Conservation (phyloP, 2,888 invertebrate species). For the Rotaria magnacalcarata region DNA sequence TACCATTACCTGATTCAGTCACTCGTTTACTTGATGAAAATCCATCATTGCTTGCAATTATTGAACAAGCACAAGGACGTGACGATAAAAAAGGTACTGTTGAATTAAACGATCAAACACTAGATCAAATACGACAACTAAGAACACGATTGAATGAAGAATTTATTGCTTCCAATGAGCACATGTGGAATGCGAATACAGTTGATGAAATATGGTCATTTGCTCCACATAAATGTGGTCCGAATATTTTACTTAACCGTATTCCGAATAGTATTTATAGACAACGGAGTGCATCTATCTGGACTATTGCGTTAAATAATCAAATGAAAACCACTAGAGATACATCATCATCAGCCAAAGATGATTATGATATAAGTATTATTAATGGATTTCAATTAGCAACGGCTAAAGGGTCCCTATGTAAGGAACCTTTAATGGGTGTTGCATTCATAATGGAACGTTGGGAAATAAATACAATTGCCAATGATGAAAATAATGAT, state of each 20-base stretch:
- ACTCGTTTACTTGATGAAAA: constrained; percentile 71
- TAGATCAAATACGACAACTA: constrained; percentile 54
- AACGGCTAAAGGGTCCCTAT: constrained; percentile 81
- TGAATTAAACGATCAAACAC: constrained; percentile 48
- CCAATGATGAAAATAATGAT: constrained; percentile 38
- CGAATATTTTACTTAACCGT: constrained; percentile 81
- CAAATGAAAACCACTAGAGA: background rate
- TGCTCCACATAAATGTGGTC: constrained; percentile 80
- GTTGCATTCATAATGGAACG: constrained; percentile 75
- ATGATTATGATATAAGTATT: constrained; percentile 48
- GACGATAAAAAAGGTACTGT: background rate
- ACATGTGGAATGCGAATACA: constrained; percentile 49
- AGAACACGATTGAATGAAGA: constrained; percentile 65
- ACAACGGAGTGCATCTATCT: constrained; percentile 29
- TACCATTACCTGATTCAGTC: constrained; percentile 71
- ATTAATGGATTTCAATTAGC: constrained; percentile 65
- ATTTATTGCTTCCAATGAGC: constrained; percentile 65
- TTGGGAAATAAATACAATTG: constrained; percentile 66
- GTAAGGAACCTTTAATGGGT: constrained; percentile 93
- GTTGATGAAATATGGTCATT: constrained; percentile 74
- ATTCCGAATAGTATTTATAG: constrained; percentile 9
- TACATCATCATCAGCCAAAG: background rate
- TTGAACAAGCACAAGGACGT: background rate
- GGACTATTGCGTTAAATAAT: background rate
- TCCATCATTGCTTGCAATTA: constrained; percentile 50